Evolutionary conservation across 2,113 vertebrate genomes (phyloP), one percentile per base, ranked within the genome.

Genomic region (Psilopogon haemacephalus): DNA sequence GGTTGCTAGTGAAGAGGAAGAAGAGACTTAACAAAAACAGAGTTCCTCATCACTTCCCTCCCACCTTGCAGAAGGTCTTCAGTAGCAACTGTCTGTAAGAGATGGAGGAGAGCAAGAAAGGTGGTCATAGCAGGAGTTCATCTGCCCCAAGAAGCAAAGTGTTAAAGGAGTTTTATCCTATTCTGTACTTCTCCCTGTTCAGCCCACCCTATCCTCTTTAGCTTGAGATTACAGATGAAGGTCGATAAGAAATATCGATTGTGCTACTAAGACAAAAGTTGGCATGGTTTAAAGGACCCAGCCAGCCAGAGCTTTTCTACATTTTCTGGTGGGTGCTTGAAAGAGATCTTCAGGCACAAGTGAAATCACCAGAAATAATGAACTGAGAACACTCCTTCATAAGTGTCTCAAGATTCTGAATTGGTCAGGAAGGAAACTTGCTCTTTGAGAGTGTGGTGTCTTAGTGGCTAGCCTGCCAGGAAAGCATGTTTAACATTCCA

Each of bases 1-100:
- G 4, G 88, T 69, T 4, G 71, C 75, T 56, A 99, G 98, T 19
- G 99, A 99, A 84, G 99, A 99, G 2, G 98, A 99, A 12, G 99
- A 98, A 16, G 98, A 99, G 1, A 86, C 89, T 20, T 97, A 93
- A 76, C 42, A 30, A 68, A 71, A 74, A 14, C 2, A 42, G 27
- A 50, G 14, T 65, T 82, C 2, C 2, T 56, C 33, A n/a, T 64
- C 20, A 6, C 52, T 89, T 76, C 28, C 44, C 8, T 92, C 15
- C 5, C 1, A 1, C 52, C 48, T 69, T 86, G 56, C 30, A 74
- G 54, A 44, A 67, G 12, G 70, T 77, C 60, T 68, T 30, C 15
- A 73, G 30, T 32, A 90, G 58, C 59, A 75, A 16, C 33, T 76
- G 27, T 62, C 62, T 71, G 19, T 54, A 72, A 70, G 73, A 90